Conservation (phyloP, 1,140 invertebrate species). For the Chrysoperla carnea region DNA sequence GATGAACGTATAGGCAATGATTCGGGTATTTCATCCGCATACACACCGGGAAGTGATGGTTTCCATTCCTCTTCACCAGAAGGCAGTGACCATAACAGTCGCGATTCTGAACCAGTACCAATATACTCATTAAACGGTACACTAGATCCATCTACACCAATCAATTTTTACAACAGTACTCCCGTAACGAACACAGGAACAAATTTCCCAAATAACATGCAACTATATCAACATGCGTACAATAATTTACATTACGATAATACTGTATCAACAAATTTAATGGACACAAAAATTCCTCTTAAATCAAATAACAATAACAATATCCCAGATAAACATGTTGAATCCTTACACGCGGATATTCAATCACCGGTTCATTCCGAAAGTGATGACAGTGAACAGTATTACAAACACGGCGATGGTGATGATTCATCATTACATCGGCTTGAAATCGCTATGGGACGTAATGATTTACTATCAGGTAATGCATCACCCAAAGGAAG, state of each 20-base stretch:
- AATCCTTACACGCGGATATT: neutral
- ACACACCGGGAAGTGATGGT: constrained; percentile 14
- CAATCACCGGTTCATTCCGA: constrained; percentile 11
- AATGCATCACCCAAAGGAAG: constrained; percentile 5
- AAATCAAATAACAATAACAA: constrained; percentile 13
- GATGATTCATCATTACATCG: constrained; percentile 7
- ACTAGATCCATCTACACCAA: neutral
- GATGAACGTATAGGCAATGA: constrained; percentile 17
- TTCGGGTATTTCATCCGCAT: constrained; percentile 13
- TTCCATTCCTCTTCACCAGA: constrained; percentile 16
- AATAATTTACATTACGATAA: constrained; percentile 13
- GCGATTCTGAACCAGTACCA: constrained; percentile 6
- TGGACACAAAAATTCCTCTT: too few species aligned
- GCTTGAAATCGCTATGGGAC: constrained; percentile 11
- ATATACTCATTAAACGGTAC: too few species aligned
- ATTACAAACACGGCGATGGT: neutral
- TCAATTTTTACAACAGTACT: constrained; percentile 10
- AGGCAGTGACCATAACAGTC: constrained; percentile 13
- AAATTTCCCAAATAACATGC: constrained; percentile 18
- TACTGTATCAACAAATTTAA: neutral
- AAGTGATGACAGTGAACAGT: neutral
- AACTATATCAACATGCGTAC: constrained; percentile 20
- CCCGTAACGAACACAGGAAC: constrained; percentile 18
- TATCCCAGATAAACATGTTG: neutral
- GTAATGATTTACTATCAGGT: constrained; percentile 6